phyloP scores from a whole-genome alignment of 1,140 invertebrate species.

The Heterodera carotae region DNA sequence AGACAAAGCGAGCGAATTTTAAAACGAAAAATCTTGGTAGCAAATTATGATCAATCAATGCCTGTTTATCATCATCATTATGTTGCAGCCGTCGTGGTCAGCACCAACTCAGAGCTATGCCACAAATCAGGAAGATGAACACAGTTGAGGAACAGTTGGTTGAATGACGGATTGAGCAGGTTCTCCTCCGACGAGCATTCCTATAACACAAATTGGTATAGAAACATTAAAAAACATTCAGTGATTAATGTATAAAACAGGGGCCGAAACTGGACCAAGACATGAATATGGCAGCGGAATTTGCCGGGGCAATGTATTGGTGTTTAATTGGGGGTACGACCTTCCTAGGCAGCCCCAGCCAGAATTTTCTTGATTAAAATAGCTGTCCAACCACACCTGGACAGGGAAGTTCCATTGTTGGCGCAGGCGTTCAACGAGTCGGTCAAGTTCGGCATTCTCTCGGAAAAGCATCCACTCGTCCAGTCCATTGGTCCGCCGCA shows the following conservation, averaged over 20 bases:
- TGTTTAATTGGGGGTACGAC: too few species aligned
- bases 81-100: neutral
- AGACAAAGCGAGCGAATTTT: too few species aligned
- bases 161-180: slow-evolving; percentile 5
- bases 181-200: slow-evolving; percentile 28
- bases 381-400: neutral
- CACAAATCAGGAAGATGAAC: slow-evolving; percentile 35
- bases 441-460: slow-evolving; percentile 33
- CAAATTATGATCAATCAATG: too few species aligned
- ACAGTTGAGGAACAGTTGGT: slow-evolving; percentile 38
- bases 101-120: neutral
- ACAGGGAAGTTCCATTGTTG: slow-evolving; percentile 32
- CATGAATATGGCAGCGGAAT: too few species aligned
- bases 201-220: neutral
- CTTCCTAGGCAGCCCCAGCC: too few species aligned
- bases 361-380: too few species aligned
- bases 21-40: too few species aligned
- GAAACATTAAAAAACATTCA: neutral
- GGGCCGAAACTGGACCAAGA: too few species aligned
- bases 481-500: slow-evolving; percentile 5
- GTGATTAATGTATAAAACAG: neutral
- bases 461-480: slow-evolving; percentile 43
- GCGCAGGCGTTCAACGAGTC: slow-evolving; percentile 19
- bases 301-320: too few species aligned
- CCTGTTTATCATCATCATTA: neutral